These are phyloP conservation scores for Hylyphantes graminicola DNA, from an alignment of 1,140 invertebrate genomes.

Conservation along the genomic window DNA sequence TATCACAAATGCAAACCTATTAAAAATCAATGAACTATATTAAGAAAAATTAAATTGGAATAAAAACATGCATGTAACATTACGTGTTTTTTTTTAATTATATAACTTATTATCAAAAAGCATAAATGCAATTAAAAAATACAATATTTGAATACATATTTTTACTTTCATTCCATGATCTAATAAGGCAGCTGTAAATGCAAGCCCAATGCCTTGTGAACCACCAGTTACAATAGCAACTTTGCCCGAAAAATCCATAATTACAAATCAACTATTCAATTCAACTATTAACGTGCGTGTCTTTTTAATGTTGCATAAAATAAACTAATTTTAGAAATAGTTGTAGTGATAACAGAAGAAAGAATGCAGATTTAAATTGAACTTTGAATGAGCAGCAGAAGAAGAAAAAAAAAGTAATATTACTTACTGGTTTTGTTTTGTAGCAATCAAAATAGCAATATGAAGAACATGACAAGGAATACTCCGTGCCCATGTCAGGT, in stretches of 20 bases:
- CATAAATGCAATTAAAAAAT: neutral
- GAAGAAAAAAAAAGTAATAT: too few species aligned
- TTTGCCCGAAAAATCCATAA: constrained; percentile 40
- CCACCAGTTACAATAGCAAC: constrained; percentile 50
- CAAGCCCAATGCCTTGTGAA: constrained; percentile 39
- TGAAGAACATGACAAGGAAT: too few species aligned
- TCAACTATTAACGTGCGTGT: too few species aligned
- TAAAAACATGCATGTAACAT: neutral
- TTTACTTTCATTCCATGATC: constrained; percentile 41
- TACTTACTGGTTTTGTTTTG: too few species aligned
- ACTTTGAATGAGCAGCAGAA: too few species aligned
- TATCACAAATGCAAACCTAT: constrained; percentile 40
- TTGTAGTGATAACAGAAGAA: too few species aligned
- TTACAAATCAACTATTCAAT: neutral
- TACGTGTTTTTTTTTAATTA: neutral
- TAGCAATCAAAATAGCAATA: too few species aligned
- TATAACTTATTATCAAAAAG: neutral
- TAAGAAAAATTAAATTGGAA: neutral
- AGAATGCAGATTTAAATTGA: too few species aligned
- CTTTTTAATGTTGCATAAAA: too few species aligned
- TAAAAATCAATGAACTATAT: neutral
- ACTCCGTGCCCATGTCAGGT: too few species aligned
- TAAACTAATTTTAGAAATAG: too few species aligned
- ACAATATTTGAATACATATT: neutral
- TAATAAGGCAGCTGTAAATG: constrained; percentile 16